Conservation (phyloP, 2,888 invertebrate species). For the Acrobasis repandana region DNA sequence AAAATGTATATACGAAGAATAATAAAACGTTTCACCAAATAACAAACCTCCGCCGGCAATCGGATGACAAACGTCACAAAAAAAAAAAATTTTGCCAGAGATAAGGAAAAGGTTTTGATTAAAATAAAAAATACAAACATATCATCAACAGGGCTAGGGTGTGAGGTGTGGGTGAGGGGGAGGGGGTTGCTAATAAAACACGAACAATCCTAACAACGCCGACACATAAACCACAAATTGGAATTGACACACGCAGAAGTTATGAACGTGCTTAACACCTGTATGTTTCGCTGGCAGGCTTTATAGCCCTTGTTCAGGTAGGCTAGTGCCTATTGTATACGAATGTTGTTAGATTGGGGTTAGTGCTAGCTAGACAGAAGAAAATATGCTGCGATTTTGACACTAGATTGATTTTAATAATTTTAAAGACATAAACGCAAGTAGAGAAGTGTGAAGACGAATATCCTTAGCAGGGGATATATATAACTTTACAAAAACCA, state of each 20-base stretch:
- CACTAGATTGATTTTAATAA: too few species aligned
- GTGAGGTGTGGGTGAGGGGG: background rate
- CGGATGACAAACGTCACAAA: background rate
- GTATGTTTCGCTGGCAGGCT: background rate
- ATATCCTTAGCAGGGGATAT: too few species aligned
- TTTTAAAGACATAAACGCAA: too few species aligned
- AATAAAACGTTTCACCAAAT: background rate
- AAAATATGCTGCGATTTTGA: too few species aligned
- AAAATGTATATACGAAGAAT: background rate
- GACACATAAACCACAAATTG: constrained; percentile 13
- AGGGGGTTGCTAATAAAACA: constrained; percentile 13
- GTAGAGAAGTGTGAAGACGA: too few species aligned
- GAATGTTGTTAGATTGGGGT: too few species aligned
- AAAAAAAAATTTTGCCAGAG: background rate
- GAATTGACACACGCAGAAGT: constrained; percentile 16
- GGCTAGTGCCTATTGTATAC: too few species aligned
- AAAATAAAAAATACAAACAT: constrained; percentile 9
- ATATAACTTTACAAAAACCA: too few species aligned
- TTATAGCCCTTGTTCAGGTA: background rate
- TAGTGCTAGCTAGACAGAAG: too few species aligned
- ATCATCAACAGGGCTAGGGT: background rate
- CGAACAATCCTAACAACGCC: constrained; percentile 9
- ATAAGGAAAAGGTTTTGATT: constrained; percentile 11
- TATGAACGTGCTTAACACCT: constrained; percentile 3
- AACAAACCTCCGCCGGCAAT: background rate